These are phyloP conservation scores for Neosalanx taihuensis DNA, from an alignment of 2,797 vertebrate genomes.

Conservation along the genomic window DNA sequence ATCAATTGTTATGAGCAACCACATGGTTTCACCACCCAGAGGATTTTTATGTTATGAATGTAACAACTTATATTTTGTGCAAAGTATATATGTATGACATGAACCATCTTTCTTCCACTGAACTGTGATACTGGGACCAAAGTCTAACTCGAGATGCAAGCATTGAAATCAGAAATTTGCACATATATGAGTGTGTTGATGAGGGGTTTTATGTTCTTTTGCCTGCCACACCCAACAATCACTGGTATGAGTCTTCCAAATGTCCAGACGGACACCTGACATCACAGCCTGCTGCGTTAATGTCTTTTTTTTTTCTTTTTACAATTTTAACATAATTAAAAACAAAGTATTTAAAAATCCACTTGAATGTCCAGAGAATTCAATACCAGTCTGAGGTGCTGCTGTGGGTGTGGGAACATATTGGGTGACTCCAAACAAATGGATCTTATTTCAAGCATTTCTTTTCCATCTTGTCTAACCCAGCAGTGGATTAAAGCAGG, in stretches of 20 bases:
- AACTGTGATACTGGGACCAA: slow-evolving; percentile 6
- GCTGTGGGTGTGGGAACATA: neutral
- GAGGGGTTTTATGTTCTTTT: slow-evolving; percentile 13
- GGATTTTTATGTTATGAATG: slow-evolving; percentile 23
- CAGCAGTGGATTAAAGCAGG: slow-evolving; percentile 6
- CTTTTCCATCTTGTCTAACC: neutral
- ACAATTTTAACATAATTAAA: slow-evolving; percentile 45
- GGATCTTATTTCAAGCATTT: neutral
- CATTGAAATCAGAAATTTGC: neutral
- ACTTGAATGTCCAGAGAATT: neutral
- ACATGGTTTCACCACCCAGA: slow-evolving; percentile 35
- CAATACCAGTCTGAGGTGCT: neutral
- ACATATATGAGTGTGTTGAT: neutral
- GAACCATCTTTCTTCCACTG: slow-evolving; percentile 4
- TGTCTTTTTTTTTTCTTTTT: slow-evolving; percentile 38
- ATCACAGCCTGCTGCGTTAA: slow-evolving; percentile 3
- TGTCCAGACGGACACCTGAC: slow-evolving; percentile 13
- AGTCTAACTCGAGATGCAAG: slow-evolving; percentile 15
- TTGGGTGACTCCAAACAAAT: neutral
- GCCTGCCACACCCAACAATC: slow-evolving; percentile 35
- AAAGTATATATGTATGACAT: slow-evolving; percentile 25
- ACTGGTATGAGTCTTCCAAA: slow-evolving; percentile 22
- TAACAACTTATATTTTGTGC: slow-evolving; percentile 28
- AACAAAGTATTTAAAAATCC: neutral
- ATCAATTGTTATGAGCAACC: slow-evolving; percentile 34